Evolutionary conservation across 2,797 vertebrate genomes (phyloP), one percentile per base, ranked within the genome.

Genomic region (Channa striata): DNA sequence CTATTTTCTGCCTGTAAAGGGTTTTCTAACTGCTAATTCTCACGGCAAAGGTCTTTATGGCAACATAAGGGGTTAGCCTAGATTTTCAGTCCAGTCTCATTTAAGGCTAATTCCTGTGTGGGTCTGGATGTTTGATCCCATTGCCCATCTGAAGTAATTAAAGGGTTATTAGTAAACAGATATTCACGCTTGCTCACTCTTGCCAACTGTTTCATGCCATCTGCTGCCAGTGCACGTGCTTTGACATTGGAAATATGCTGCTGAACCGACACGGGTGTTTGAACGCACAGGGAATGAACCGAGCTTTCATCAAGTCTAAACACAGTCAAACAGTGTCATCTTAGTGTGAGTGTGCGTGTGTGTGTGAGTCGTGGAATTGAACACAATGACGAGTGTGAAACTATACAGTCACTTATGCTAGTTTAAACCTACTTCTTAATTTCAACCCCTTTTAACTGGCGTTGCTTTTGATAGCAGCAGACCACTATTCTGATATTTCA

Each of bases 121-220:
- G 92, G 81, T 84, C 86, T 82, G 83, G 83, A 88, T 87, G 93
- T 94, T 93, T 93, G 90, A 94, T 94, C 93, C 91, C 89, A 81
- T 91, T 89, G 91, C 93, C 93, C 93, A 94, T 93, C 93, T 93
- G 93, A 94, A 92, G 94, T 94, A 93, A 95, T 94, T 94, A 95
- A 94, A 94, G 94, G 93, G 93, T 95, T 94, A 94, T 94, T 94
- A 94, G 94, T 93, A 93, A 94, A 94, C 94, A 95, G 92, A 94
- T 93, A 94, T 93, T 94, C 94, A 93, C 92, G 91, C 93, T 93
- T 91, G 90, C 92, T 89, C 88, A 73, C 92, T 90, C 91, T 77
- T 94, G 93, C 93, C 94, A 95, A 94, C 93, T 94, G 93, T 92
- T 92, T 93, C 92, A 87, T 90, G 89, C 94, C 94, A 95, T 95